Evolutionary conservation across 2,113 vertebrate genomes (phyloP).

Genomic region (Lates calcarifer): DNA sequence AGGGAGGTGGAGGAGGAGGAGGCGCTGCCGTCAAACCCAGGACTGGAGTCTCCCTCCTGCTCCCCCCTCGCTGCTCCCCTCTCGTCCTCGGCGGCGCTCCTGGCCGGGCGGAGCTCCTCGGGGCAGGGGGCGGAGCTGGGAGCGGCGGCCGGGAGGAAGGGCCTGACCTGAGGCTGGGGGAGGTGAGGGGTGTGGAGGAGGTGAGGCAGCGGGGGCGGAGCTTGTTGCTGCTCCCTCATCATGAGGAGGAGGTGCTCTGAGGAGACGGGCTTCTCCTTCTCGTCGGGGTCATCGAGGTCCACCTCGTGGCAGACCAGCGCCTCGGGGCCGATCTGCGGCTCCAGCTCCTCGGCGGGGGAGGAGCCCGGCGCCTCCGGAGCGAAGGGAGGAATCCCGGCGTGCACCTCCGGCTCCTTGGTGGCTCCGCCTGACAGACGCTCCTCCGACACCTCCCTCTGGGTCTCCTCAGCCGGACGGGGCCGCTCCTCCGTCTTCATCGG

Average conservation of each 20-base stretch:
- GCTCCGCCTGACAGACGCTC: slow-evolving; percentile 19
- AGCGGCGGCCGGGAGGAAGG: slow-evolving; percentile 80
- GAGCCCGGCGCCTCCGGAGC: slow-evolving; percentile 75
- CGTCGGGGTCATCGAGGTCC: slow-evolving; percentile 94
- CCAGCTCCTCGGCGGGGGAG: slow-evolving; percentile 35
- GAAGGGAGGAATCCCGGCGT: slow-evolving; percentile 84
- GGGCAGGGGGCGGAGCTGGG: slow-evolving; percentile 78
- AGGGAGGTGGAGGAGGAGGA: slow-evolving; percentile 87
- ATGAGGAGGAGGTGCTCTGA: slow-evolving; percentile 77
- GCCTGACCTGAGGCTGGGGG: slow-evolving; percentile 60
- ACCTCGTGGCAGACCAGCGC: slow-evolving; percentile 96
- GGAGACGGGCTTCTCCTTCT: slow-evolving; percentile 89
- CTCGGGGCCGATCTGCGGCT: slow-evolving; percentile 93
- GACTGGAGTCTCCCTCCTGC: slow-evolving; percentile 88
- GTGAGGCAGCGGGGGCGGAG: slow-evolving; percentile 37
- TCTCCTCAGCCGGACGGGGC: slow-evolving; percentile 17
- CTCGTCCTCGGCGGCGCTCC: slow-evolving; percentile 89
- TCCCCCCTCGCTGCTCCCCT: slow-evolving; percentile 83
- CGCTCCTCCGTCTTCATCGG: slow-evolving; percentile 37
- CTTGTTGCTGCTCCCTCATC: slow-evolving; percentile 71
- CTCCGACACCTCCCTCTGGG: not conserved
- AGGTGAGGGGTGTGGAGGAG: slow-evolving; percentile 61
- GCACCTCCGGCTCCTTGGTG: slow-evolving; percentile 77
- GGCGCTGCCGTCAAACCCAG: slow-evolving; percentile 88
- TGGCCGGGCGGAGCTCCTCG: slow-evolving; percentile 86